Conservation (phyloP, 2,888 invertebrate species). For the Stenurella melanura region DNA sequence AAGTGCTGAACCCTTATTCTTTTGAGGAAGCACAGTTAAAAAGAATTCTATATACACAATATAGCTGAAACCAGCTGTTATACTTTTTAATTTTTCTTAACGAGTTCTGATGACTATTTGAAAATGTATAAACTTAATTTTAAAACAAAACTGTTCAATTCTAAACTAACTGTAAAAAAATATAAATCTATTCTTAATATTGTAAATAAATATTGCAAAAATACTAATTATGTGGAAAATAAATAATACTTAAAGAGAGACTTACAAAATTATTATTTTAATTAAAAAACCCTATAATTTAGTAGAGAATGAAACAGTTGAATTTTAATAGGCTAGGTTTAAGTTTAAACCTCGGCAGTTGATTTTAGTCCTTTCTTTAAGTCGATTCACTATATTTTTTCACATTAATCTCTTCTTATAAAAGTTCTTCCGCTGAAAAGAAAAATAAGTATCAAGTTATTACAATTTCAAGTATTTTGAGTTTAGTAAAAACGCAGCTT, state of each 20-base stretch:
- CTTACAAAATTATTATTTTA: slow-evolving; percentile 17
- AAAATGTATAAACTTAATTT: slow-evolving; percentile 25
- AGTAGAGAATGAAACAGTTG: slow-evolving; percentile 49
- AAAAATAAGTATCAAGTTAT: slow-evolving; percentile 36
- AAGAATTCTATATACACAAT: slow-evolving; percentile 48
- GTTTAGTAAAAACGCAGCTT: too few relatives aligned
- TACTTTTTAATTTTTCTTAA: slow-evolving; percentile 40
- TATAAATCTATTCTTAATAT: slow-evolving; percentile 25
- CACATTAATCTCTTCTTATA: slow-evolving; percentile 75
- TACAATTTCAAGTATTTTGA: not conserved
- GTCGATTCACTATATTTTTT: slow-evolving; percentile 47
- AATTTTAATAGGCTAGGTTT: slow-evolving; percentile 49
- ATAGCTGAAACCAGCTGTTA: slow-evolving; percentile 36
- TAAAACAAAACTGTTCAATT: slow-evolving; percentile 50
- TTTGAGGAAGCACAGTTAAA: slow-evolving; percentile 54
- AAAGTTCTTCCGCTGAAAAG: slow-evolving; percentile 88
- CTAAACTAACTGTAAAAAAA: slow-evolving; percentile 40
- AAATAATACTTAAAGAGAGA: slow-evolving; percentile 37
- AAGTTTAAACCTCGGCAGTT: slow-evolving; percentile 57
- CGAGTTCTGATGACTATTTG: slow-evolving; percentile 40
- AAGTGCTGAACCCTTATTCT: slow-evolving; percentile 49
- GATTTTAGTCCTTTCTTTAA: slow-evolving; percentile 50
- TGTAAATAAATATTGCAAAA: slow-evolving; percentile 43
- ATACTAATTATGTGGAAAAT: slow-evolving; percentile 26
- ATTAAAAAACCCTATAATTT: slow-evolving; percentile 12